These are phyloP conservation scores for Dicycla oo DNA, from an alignment of 2,888 invertebrate species.

Conservation along the genomic window DNA sequence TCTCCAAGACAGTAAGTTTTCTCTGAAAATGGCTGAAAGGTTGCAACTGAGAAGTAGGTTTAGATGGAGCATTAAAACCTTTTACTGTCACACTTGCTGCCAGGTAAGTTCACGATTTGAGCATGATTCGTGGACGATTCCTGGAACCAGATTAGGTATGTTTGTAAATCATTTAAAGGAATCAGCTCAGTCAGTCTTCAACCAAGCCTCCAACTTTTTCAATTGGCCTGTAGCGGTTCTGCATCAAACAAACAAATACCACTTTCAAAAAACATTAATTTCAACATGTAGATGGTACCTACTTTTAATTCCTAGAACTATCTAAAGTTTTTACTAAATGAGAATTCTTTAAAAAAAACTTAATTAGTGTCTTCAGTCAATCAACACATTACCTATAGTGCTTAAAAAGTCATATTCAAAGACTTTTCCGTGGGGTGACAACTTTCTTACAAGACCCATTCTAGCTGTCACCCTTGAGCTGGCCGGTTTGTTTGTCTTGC, in stretches of 20 bases:
- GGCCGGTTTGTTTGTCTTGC: background rate
- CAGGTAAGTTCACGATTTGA: background rate
- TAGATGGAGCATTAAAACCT: no score
- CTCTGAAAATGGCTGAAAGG: background rate
- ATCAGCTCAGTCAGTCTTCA: background rate
- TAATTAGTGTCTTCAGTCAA: background rate
- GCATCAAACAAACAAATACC: background rate
- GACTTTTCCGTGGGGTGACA: background rate
- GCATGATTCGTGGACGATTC: background rate
- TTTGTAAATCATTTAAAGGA: background rate
- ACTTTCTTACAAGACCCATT: background rate
- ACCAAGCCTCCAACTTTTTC: background rate
- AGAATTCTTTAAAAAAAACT: background rate
- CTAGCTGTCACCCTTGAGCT: background rate
- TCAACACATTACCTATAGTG: no score
- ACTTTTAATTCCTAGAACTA: background rate
- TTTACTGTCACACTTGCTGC: background rate
- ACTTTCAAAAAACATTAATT: background rate
- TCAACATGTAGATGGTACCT: background rate
- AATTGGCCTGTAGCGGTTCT: background rate
- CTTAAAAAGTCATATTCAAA: background rate
- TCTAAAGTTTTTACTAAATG: background rate
- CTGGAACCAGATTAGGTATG: background rate
- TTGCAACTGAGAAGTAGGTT: background rate
- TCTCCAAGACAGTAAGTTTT: background rate